Base-by-base conservation (phyloP, 2,113 vertebrate genomes). In the Charadrius vociferus region DNA sequence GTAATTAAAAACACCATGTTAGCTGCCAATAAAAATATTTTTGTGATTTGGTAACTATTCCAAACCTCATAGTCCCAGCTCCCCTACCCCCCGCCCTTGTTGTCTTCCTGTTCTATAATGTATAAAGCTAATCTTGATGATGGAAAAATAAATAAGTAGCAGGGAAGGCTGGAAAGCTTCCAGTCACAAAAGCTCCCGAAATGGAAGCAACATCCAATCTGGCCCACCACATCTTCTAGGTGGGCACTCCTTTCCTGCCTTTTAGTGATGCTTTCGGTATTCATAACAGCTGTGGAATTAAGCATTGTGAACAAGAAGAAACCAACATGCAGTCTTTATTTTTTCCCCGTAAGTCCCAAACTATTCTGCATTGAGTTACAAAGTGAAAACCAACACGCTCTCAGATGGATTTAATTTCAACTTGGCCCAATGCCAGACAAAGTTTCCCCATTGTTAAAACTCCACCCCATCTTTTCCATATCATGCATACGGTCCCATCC, bases 401-500 rank as follows among this genome's bases (percentile, higher is more conserved):
- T 93, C 95, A 88, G 82, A 94, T 88, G 88, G 88, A 81, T 90
- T 97, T 90, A 75, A 97, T 97, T 98, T 96, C 91, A 91, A 0
- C 86, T 86, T 92, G 87, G 86, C 81, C 61, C 45, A 39, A 30
- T 52, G 85, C 95, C 93, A 97, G 84, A 71, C 6, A 63, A 84
- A 93, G 75, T 56, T 92, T 88, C 70, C 81, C 74, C 82, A 89
- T 66, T 95, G 91, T 95, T 91, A 49, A 95, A 96, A 97, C 36
- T 61, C 72, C 78, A 62, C 22, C 23, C 83, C 73, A 61, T 55
- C 56, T 86, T 86, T 87, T 92, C 71, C 50, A 36, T 62, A 56
- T 55, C 63, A 81, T 18, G 50, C 78, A 89, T 50, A 79, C 34
- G 58, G 74, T 59, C 86, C 77, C 52, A 86, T 88, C 55, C 63